Percentiles rank a stretch among this genome's conserved stretches.
These are phyloP conservation scores for Elanus axillaris DNA, from an alignment of 2,113 vertebrate genomes.

Conservation along the genomic window DNA sequence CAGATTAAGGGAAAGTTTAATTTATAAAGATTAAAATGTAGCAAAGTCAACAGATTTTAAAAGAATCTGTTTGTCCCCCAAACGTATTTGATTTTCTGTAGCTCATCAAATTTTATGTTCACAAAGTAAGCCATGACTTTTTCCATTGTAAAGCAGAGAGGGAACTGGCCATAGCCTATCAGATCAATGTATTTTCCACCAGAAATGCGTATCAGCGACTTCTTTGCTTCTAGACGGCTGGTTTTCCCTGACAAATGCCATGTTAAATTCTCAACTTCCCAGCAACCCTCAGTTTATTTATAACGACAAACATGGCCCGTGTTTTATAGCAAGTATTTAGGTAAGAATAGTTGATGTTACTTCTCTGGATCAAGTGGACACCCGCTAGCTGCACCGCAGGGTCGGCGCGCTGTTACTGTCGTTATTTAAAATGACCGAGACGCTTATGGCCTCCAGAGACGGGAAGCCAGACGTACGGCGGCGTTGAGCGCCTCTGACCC, in stretches of 20 bases:
- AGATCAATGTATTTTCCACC: neutral
- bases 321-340: neutral
- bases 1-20: neutral
- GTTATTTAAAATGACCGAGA: accelerated
- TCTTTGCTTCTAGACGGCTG: neutral
- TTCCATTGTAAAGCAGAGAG: neutral
- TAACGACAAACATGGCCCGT: accelerated
- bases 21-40: neutral
- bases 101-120: neutral
- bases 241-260: neutral
- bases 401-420: accelerated
- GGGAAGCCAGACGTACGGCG: accelerated
- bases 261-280: neutral
- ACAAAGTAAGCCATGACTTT: neutral
- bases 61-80: neutral
- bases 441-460: accelerated
- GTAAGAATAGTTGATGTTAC: too few species aligned
- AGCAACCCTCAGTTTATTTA: neutral
- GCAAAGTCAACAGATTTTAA: neutral
- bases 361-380: neutral
- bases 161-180: neutral
- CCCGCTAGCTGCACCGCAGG: accelerated
- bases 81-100: neutral
- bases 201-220: neutral
- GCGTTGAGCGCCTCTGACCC: accelerated